phyloP scores from a whole-genome alignment of 64 coral and sea anemone species.

The Pocillopora verrucosa region DNA sequence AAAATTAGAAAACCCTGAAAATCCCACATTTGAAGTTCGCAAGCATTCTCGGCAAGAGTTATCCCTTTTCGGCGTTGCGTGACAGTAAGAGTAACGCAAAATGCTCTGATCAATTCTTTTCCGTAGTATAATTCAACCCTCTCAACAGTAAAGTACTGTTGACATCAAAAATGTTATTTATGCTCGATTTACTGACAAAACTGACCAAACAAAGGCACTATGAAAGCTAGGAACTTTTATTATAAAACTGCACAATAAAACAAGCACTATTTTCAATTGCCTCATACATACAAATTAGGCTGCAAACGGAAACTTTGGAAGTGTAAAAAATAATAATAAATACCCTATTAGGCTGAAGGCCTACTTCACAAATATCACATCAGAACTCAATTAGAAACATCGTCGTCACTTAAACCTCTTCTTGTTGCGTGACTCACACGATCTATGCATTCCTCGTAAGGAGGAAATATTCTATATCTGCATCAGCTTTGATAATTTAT shows the following conservation, averaged over 20 bases:
- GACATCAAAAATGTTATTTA: too few relatives aligned
- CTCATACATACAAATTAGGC: not conserved
- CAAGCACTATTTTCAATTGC: not conserved
- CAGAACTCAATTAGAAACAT: not conserved
- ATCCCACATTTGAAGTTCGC: too few relatives aligned
- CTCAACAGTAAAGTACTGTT: too few relatives aligned
- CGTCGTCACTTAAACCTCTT: not conserved
- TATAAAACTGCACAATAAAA: not conserved
- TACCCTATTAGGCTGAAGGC: not conserved
- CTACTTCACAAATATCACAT: not conserved
- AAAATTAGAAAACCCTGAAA: too few relatives aligned
- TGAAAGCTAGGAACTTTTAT: too few relatives aligned
- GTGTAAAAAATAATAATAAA: not conserved
- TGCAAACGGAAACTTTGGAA: not conserved
- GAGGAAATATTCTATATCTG: not conserved
- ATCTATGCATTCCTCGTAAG: not conserved
- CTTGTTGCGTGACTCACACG: not conserved
- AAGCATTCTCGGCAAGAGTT: too few relatives aligned
- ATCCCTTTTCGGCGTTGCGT: too few relatives aligned
- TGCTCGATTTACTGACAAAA: too few relatives aligned
- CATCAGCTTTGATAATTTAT: conserved; percentile 1
- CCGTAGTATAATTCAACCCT: too few relatives aligned
- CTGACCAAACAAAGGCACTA: too few relatives aligned
- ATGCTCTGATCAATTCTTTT: too few relatives aligned
- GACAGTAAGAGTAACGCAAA: too few relatives aligned